Evolutionary conservation across 2,113 vertebrate species (phyloP).

Genomic region (Pristiophorus japonicus): DNA sequence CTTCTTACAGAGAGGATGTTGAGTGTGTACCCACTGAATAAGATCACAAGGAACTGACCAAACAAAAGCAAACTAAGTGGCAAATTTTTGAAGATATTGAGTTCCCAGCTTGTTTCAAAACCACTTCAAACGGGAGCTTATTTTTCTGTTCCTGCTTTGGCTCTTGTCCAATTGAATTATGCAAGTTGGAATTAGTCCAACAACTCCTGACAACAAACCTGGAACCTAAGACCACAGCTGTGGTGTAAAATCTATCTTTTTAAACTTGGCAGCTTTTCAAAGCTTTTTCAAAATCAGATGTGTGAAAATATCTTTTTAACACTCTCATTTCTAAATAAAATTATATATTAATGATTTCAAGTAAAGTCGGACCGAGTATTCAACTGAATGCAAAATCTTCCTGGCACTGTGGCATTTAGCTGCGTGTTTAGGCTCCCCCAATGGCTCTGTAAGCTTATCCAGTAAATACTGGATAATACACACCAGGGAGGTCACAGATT

Average conservation of each 20-base stretch:
- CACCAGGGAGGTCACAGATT: constrained; percentile 2
- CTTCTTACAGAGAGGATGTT: not conserved
- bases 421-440: not conserved
- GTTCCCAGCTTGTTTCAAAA: not conserved
- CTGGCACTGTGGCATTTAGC: not conserved
- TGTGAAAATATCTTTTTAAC: constrained; percentile 20
- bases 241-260: not conserved
- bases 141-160: constrained; percentile 10
- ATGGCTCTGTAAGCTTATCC: constrained; percentile 16
- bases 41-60: not conserved
- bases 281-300: constrained; percentile 19
- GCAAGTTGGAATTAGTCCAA: not conserved
- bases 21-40: not conserved
- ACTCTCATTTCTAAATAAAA: constrained; percentile 1
- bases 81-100: not conserved
- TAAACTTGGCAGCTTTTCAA: constrained; percentile 10
- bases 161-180: not conserved
- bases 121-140: not conserved
- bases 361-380: not conserved
- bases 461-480: not conserved
- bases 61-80: not conserved
- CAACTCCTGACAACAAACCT: constrained; percentile 12
- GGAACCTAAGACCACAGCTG: constrained; percentile 14
- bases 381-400: not conserved
- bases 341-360: not conserved